phyloP scores from a whole-genome alignment of 2,888 invertebrate genomes.

The Agrilus mali region DNA sequence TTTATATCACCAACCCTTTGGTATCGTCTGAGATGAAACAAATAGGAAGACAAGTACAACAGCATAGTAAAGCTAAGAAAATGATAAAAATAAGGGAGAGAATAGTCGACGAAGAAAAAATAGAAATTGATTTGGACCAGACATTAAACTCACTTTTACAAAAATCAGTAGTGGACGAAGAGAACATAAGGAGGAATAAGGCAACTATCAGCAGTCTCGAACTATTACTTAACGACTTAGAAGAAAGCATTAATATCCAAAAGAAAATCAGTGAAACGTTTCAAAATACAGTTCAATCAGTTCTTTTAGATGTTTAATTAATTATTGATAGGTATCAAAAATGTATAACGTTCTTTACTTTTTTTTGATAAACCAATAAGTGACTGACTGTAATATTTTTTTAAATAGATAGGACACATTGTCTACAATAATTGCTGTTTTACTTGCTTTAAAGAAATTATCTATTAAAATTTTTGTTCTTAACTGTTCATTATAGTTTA shows the following conservation, averaged over 20 bases:
- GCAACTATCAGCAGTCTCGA: conserved; percentile 21
- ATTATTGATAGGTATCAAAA: no score
- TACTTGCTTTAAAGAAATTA: no score
- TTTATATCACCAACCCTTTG: conserved; percentile 36
- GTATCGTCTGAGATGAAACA: conserved; percentile 32
- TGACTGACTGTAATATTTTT: no score
- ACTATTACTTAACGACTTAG: conserved; percentile 25
- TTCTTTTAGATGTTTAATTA: neutral
- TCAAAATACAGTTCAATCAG: conserved; percentile 15
- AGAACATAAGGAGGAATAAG: conserved; percentile 8
- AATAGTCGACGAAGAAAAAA: conserved; percentile 5
- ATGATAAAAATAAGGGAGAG: conserved; percentile 3
- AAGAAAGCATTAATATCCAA: conserved; percentile 26
- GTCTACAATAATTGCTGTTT: no score
- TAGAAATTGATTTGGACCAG: conserved; percentile 14
- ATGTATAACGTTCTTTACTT: no score
- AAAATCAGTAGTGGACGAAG: conserved; percentile 5
- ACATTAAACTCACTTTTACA: conserved; percentile 8
- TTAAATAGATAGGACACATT: no score
- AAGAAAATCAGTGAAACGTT: conserved; percentile 21
- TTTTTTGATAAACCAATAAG: no score
- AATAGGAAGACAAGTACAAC: neutral
- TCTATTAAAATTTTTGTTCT: no score
- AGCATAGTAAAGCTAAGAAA: conserved; percentile 9
- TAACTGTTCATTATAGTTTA: no score